Base-by-base conservation (phyloP, 2,113 vertebrate genomes). In the Verasper variegatus region DNA sequence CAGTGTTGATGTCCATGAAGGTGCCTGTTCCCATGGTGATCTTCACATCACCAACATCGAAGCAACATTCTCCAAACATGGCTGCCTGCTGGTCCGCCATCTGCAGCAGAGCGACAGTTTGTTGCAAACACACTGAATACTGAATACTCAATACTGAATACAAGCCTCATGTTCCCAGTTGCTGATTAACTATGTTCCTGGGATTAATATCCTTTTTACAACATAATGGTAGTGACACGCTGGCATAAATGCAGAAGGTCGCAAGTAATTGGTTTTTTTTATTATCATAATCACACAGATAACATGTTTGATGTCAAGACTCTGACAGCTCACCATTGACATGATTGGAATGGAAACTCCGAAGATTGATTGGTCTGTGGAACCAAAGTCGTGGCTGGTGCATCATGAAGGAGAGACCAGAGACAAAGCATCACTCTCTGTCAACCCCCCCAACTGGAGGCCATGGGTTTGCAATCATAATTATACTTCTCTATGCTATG, bases 11-110 rank as follows among this genome's bases (percentile, higher is more conserved):
- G 71, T 97, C 89, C 96, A 98, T 95, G 88, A 99, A 99, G 3
- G 97, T 96, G 35, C 98, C 98, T 0, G 97, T 99, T 83, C 98
- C 98, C 97, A 99, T 97, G 1, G 98, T 99, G 83, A 99, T 84
- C 81, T 99, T 99, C 70, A 98, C 94, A 40, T 98, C 96, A 55
- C 98, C 98, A 0, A 82, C 81, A 8, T 96, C 93, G 88, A 98
- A 99, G 89, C 98, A 98, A 91, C 98, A 99, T 71, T 99, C 95
- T 62, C 98, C 98, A 90, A 99, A 99, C 97, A 98, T 97, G 55
- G 97, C 98, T 8, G 98, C 95, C 90, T 99, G 98, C 86, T 99
- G 98, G 88, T 99, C 98, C 0, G 96, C 98, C 15, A 97, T 96
- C 98, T 99, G 83, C 18, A 21, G 51, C 27, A 78, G 9, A 42